Evolutionary conservation across 2,797 vertebrate genomes (phyloP), one percentile per base, ranked within the genome.

Genomic region (Poeciliopsis infans): DNA sequence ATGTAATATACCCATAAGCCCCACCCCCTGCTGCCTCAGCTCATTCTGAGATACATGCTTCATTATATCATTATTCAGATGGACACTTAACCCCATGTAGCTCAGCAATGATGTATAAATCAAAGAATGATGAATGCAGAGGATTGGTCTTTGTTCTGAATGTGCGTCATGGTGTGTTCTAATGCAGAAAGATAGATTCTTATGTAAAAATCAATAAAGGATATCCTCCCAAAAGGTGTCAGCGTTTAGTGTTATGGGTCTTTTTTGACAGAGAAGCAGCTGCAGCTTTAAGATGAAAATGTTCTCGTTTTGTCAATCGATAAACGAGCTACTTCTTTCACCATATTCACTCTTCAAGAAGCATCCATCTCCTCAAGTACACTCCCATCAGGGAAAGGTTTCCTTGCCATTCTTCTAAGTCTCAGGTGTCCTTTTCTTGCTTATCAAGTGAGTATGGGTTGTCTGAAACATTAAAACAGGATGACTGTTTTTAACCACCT

Each of bases 171-270:
- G 11, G 72, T 81, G 84, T 93, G 91, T 93, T 94, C 90, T 92
- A 93, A 94, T 85, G 89, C 93, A 93, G 90, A 91, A 91, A 91
- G 91, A 95, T 93, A 90, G 88, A 93, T 94, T 75, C 89, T 94
- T 83, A 93, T 94, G 89, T 89, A 53, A 87, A 95, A 95, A 95
- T 95, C 94, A 94, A 95, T 96, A 88, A 39, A 72, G 84, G 80
- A 90, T 85, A 85, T 91, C 86, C 82, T 86, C 82, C 79, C 87
- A 87, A 83, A 83, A 88, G 87, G 83, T 86, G 92, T 93, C 89
- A 90, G 89, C 83, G 68, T 84, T 93, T 89, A 90, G 79, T 82
- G 85, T 90, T 86, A 94, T 94, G 86, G 93, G 92, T 94, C 91
- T 81, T 82, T 81, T 69, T n/a, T 83, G 89, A 88, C 83, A 18